phyloP scores from a whole-genome alignment of 2,797 vertebrate genomes.

The Hoplostethus mediterraneus region DNA sequence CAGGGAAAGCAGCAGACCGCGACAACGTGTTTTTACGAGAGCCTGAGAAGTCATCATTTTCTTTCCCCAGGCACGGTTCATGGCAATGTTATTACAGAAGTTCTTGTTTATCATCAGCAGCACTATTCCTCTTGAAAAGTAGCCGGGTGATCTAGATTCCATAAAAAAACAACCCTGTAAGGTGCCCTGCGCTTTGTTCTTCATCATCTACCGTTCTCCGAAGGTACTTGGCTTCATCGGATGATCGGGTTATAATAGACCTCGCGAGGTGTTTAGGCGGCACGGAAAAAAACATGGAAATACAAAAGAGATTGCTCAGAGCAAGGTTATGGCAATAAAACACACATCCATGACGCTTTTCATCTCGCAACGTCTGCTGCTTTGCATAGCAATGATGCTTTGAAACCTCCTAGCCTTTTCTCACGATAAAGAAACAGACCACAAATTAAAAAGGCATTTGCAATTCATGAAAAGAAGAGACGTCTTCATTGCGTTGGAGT shows the following conservation, averaged over 20 bases:
- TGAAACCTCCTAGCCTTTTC: constrained; percentile 29
- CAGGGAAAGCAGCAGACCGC: constrained; percentile 5
- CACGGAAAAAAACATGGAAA: constrained; percentile 18
- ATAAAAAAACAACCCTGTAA: constrained; percentile 36
- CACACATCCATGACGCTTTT: constrained; percentile 23
- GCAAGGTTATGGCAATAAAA: constrained; percentile 51
- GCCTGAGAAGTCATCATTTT: constrained; percentile 35
- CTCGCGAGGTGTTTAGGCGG: constrained; percentile 40
- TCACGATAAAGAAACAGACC: constrained; percentile 23
- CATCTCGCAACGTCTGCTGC: constrained; percentile 33
- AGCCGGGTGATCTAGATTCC: constrained; percentile 53
- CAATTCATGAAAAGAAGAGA: constrained; percentile 29
- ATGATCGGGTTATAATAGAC: constrained; percentile 58
- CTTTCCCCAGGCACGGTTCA: constrained; percentile 47
- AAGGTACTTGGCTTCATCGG: constrained; percentile 39
- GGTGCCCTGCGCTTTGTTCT: constrained; percentile 31
- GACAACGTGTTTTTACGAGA: not conserved
- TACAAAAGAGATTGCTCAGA: constrained; percentile 41
- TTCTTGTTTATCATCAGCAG: constrained; percentile 56
- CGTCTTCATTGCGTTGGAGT: constrained; percentile 6
- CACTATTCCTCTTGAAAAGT: constrained; percentile 33
- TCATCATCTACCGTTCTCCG: constrained; percentile 31
- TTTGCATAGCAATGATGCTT: constrained; percentile 48
- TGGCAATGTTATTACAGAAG: constrained; percentile 38
- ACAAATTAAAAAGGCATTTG: constrained; percentile 54